Conservation (phyloP, 2,113 vertebrate genomes). For the Bombycilla garrulus region DNA sequence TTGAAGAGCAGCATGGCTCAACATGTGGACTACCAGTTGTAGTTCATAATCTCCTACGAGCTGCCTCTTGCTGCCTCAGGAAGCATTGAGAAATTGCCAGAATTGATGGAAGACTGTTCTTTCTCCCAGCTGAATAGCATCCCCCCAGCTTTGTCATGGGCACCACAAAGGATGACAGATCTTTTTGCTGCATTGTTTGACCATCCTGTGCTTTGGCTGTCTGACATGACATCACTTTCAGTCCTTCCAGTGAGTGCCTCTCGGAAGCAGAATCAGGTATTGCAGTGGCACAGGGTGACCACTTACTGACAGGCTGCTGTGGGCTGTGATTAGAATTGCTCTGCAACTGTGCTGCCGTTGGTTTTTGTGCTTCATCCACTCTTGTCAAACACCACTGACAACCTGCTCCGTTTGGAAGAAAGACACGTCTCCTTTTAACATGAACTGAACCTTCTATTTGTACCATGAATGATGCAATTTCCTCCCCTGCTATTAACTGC, state of each 20-base stretch:
- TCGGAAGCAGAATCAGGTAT: background rate
- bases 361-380: conserved; percentile 4
- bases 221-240: background rate
- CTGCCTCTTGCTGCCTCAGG: background rate
- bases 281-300: background rate
- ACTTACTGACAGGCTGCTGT: background rate
- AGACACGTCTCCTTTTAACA: background rate
- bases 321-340: conserved; percentile 6
- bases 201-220: background rate
- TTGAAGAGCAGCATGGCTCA: background rate
- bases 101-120: background rate
- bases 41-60: background rate
- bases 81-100: background rate
- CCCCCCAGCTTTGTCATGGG: background rate
- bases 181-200: background rate
- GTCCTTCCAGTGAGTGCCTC: background rate
- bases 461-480: background rate
- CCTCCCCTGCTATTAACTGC: background rate
- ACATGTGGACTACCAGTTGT: background rate
- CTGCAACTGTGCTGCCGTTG: background rate
- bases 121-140: background rate
- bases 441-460: background rate
- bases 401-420: background rate
- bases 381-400: background rate
- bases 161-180: background rate